Base-by-base conservation (phyloP, 2,113 vertebrate genomes). In the Oncorhynchus keta region DNA sequence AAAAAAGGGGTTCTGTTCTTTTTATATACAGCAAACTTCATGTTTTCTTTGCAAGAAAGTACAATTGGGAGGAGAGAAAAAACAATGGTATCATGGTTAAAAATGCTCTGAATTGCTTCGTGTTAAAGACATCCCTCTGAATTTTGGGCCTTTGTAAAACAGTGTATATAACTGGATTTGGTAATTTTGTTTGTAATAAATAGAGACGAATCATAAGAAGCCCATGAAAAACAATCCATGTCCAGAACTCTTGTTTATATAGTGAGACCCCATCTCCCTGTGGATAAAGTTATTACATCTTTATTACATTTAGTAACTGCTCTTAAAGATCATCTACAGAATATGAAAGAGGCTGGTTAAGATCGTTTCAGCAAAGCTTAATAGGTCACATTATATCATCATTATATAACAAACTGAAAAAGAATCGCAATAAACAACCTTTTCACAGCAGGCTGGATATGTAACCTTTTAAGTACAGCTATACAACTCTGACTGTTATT, bases 111-210 rank as follows among this genome's bases (percentile, higher is more conserved):
- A 22, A 11, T 22, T 64, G 20, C 8, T 12, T 14, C 26, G 18
- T 67, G 24, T 67, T 30, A 13, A 32, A 39, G 39, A 39, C 39
- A 45, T 12, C 39, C 9, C 39, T 45, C 39, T 45, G 39, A 45
- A 45, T 45, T 45, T 45, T 45, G 8, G 9, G 39, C 39, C 39
- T 12, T 45, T 11, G 39, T 45, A 45, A 45, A 45, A 45, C 39
- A 11, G 13, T 28, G 68, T 26, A 64, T 70, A 45, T 48, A 55
- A 68, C 48, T 68, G 65, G 55, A 70, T 70, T 24, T 70, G 45
- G 67, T 62, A 28, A 32, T 61, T 72, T 14, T 5, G 30, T 24
- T 73, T 73, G 9, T 61, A 72, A 72, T 72, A 73, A 49, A 66
- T 28, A 48, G 30, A 55, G 24, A 68, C 14, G 11, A 68, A 57